These are phyloP conservation scores for Erebia epiphron DNA, from an alignment of 2,888 invertebrate species.

Conservation along the genomic window DNA sequence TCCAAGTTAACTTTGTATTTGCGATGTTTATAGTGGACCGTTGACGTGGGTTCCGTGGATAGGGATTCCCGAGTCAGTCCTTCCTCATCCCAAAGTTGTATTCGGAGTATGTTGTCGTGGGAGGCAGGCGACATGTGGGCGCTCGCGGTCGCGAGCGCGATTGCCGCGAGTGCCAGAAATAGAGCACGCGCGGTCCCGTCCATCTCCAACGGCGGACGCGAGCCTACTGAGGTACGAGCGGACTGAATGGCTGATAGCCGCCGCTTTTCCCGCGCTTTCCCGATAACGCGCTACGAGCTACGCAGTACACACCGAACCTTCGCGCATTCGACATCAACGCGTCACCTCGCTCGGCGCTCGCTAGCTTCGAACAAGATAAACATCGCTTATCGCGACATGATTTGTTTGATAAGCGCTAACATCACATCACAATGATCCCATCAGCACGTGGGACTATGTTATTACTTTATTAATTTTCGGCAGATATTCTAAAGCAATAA, in stretches of 20 bases:
- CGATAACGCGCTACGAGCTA: conserved; percentile 63
- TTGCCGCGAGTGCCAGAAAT: conserved; percentile 60
- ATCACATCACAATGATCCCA: conserved; percentile 33
- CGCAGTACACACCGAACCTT: conserved; percentile 27
- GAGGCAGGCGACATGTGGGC: conserved; percentile 65
- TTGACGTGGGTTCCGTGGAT: conserved; percentile 47
- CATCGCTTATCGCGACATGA: conserved; percentile 61
- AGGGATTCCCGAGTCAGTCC: conserved; percentile 70
- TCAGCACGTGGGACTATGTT: conserved; percentile 25
- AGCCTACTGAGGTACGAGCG: conserved; percentile 67
- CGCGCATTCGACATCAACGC: conserved; percentile 62
- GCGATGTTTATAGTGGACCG: conserved; percentile 42
- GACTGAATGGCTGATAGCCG: conserved; percentile 45
- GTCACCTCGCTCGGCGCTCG: conserved; percentile 41
- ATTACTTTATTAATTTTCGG: conserved; percentile 7
- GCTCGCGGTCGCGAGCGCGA: conserved; percentile 69
- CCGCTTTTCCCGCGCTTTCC: conserved; percentile 79
- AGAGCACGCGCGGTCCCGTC: conserved; percentile 65
- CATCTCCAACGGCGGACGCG: conserved; percentile 74
- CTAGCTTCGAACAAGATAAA: conserved; percentile 44
- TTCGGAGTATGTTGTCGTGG: conserved; percentile 75
- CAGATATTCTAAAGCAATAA: conserved; percentile 14
- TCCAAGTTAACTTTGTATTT: conserved; percentile 71
- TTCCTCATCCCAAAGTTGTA: conserved; percentile 78
- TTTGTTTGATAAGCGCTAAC: conserved; percentile 60